Base-by-base conservation (phyloP, 2,113 vertebrate species). In the Chloroceryle aenea region DNA sequence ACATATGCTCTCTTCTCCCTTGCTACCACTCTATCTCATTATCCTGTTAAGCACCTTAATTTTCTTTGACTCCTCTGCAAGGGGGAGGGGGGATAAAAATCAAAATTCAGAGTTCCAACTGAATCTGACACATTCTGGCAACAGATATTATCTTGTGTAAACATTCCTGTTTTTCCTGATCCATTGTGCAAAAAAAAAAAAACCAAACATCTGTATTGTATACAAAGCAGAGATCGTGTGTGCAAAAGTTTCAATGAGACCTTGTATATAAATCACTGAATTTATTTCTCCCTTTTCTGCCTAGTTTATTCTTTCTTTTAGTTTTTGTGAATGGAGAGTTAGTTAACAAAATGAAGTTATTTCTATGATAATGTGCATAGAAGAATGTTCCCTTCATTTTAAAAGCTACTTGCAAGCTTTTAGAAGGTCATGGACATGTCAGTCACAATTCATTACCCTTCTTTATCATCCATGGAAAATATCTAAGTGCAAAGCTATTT, bases 1-100 rank as follows among this genome's bases (percentile, higher is more conserved):
- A 96, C 90, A 95, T 97, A 95, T 89, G 93, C 66, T 96, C 78
- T 74, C 69, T 93, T 96, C 64, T 92, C 87, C 94, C 97, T 97
- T 96, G 95, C 68, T 93, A 72, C 73, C 83, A 55, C 47, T 97
- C 91, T 85, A 89, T 95, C 91, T 94, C 96, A 92, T 98, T 97
- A 97, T 92, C 47, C 47, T 90, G 92, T 96, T 96, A 96, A 89
- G 47, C 36, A 88, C 76, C 87, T 68, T 90, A 77, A 81, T 90
- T 86, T 83, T 88, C 42, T 92, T 83, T 85, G 61, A 89, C 40
- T 88, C 21, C 10, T 87, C 55, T 61, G 38, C 17, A 50, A 83
- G 18, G 3, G 20, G 20, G 68, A 59, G 52, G 16, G 79, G 56
- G 50, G 67, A 63, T 21, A 17, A 30, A 8, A 5, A 68, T 36